Evolutionary conservation across 2,113 vertebrate species (phyloP), one percentile per base, ranked within the genome.

Genomic region (Riparia riparia): DNA sequence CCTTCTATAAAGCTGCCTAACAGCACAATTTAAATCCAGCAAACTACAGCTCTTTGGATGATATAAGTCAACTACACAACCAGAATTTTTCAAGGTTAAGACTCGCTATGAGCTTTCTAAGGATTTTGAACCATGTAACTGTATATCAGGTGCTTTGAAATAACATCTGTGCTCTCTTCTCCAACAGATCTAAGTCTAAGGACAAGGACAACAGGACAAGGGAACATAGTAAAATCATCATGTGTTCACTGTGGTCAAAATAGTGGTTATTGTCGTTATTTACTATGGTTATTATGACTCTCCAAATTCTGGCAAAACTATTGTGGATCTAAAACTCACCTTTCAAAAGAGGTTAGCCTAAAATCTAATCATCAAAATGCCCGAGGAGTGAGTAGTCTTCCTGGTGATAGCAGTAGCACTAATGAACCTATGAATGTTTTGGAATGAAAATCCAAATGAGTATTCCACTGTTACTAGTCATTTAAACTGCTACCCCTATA

Each of bases 131-230:
- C 22, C 58, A 22, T 1, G 1, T 77, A 91, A 65, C 32, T 39
- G 32, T 10, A 0, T 28, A 57, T 69, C 13, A 19, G 11, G 19
- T 74, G 47, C n/a, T 61, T 47, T 5, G 3, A 57, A 86, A 37
- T 19, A 56, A 51, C 0, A 0, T 14, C 17, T 18, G 37, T 41
- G 31, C 21, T 70, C 21, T 65, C 9, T 13, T 8, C 18, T 58
- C 28, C 42, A 84, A 28, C 4, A 54, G 28, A 70, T 61, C 31
- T 31, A 70, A 44, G 12, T 39, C n/a, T 37, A 86, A 53, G 13
- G 37, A 37, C 37, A 37, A 37, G 7, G 7, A 11, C 56, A 77
- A 2, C 1, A 12, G 44, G 39, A 57, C 72, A 68, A 32, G 51
- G 12, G 10, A 53, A 63, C 9, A 45, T 0, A 0, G 17, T 82